Conservation (phyloP, 2,797 vertebrate genomes). For the Manis javanica region DNA sequence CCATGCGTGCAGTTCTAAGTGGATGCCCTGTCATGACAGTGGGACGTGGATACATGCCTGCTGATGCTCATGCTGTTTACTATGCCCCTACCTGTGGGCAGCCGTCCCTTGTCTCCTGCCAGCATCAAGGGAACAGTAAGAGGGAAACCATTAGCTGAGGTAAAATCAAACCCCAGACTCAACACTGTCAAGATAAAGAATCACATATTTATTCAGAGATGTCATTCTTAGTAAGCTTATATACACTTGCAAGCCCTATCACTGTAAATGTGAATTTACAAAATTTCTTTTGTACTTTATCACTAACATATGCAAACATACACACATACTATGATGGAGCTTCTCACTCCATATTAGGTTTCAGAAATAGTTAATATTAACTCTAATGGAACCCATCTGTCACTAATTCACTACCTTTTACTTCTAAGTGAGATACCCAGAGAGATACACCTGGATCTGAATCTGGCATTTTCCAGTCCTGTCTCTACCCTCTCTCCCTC, state of each 20-base stretch:
- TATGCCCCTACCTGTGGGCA: not conserved
- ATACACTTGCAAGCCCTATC: not conserved
- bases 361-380: constrained; percentile 6
- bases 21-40: not conserved
- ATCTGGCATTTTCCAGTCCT: not conserved
- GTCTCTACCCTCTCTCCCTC: not conserved
- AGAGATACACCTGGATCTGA: not conserved
- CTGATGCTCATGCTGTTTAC: not conserved
- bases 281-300: not conserved
- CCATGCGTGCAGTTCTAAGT: not conserved
- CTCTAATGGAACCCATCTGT: not conserved
- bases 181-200: not conserved
- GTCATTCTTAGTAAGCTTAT: not conserved
- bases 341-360: not conserved
- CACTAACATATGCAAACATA: not conserved
- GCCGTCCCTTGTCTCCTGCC: not conserved
- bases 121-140: not conserved
- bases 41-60: too few species aligned
- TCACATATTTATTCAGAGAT: not conserved
- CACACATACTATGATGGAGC: not conserved
- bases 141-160: not conserved
- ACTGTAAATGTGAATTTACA: not conserved
- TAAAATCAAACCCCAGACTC: not conserved
- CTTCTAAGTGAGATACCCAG: not conserved
- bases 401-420: not conserved